Conservation (phyloP, 1,140 invertebrate genomes). For the Drosophila bipectinata region DNA sequence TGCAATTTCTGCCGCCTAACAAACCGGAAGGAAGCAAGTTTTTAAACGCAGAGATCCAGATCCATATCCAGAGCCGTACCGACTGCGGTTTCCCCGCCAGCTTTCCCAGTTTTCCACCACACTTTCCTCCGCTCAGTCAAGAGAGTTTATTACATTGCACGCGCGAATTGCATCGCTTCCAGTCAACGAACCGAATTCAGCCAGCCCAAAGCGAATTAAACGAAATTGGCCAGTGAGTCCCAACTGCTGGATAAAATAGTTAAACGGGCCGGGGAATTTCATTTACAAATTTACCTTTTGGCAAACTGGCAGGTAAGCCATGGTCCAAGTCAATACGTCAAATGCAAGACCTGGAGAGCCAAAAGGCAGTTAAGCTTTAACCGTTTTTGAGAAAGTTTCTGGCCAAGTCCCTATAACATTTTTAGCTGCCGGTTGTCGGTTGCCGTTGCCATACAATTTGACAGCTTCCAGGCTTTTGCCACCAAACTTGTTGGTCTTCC, state of each 20-base stretch:
- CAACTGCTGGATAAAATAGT: slow-evolving; percentile 2
- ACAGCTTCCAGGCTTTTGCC: slow-evolving; percentile 31
- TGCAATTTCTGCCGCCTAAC: slow-evolving; percentile 72
- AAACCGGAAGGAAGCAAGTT: slow-evolving; percentile 81
- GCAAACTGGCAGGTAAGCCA: background rate
- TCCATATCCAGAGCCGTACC: slow-evolving; percentile 42
- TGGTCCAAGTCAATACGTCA: slow-evolving; percentile 34
- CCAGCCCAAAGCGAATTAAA: slow-evolving; percentile 32
- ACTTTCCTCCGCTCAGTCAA: background rate
- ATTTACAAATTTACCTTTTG: slow-evolving; percentile 34
- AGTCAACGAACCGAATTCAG: slow-evolving; percentile 63
- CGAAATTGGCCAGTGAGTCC: slow-evolving; percentile 49
- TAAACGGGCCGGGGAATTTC: slow-evolving; percentile 20
- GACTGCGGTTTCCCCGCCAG: slow-evolving; percentile 30
- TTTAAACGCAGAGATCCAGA: slow-evolving; percentile 57
- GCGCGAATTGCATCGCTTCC: slow-evolving; percentile 70
- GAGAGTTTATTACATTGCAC: slow-evolving; percentile 74
- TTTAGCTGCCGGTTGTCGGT: slow-evolving; percentile 12
- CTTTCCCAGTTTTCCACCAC: slow-evolving; percentile 5
- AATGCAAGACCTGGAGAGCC: slow-evolving; percentile 22
- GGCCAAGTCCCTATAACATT: slow-evolving; percentile 14
- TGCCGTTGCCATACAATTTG: slow-evolving; percentile 32
- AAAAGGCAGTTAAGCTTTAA: slow-evolving; percentile 35
- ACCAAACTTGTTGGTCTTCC: slow-evolving; percentile 51
- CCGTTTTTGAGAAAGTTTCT: slow-evolving; percentile 35